Evolutionary conservation across 1,140 invertebrate species (phyloP).

Genomic region (Anastatus disparis): DNA sequence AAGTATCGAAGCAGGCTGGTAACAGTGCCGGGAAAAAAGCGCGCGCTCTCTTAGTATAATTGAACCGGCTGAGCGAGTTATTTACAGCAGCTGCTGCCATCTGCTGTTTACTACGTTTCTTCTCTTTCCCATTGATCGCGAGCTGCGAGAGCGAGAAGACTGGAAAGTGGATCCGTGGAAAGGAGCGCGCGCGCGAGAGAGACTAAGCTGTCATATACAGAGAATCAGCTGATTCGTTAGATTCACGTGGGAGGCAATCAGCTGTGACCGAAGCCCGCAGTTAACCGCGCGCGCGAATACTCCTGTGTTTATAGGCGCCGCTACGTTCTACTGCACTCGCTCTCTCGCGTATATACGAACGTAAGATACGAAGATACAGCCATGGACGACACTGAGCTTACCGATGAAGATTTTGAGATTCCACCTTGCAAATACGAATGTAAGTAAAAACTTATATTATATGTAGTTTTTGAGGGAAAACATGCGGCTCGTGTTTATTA

Average conservation of each 20-base stretch:
- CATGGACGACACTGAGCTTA: slow-evolving; percentile 64
- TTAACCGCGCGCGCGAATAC: slow-evolving; percentile 25
- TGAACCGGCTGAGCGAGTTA: neutral
- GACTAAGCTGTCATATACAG: slow-evolving; percentile 34
- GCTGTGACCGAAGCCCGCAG: slow-evolving; percentile 30
- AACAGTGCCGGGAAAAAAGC: slow-evolving; percentile 33
- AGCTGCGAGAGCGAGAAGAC: no score
- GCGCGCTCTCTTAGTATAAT: slow-evolving; percentile 6
- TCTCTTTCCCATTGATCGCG: neutral
- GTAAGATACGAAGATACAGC: slow-evolving; percentile 27
- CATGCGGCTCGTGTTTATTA: no score
- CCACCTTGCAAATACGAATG: slow-evolving; percentile 77
- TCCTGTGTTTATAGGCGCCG: no score
- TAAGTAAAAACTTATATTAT: slow-evolving; percentile 61
- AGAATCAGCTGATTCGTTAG: slow-evolving; percentile 37
- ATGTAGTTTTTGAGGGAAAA: neutral
- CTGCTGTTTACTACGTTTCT: no score
- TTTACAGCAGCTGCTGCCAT: no score
- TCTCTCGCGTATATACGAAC: no score
- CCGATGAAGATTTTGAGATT: slow-evolving; percentile 68
- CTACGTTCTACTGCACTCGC: no score
- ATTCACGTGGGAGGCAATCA: slow-evolving; percentile 40
- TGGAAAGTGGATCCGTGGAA: no score
- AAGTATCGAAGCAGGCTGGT: no score
- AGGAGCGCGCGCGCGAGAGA: no score